phyloP scores from a whole-genome alignment of 2,888 invertebrate species.

The Acanthopleura granulata region DNA sequence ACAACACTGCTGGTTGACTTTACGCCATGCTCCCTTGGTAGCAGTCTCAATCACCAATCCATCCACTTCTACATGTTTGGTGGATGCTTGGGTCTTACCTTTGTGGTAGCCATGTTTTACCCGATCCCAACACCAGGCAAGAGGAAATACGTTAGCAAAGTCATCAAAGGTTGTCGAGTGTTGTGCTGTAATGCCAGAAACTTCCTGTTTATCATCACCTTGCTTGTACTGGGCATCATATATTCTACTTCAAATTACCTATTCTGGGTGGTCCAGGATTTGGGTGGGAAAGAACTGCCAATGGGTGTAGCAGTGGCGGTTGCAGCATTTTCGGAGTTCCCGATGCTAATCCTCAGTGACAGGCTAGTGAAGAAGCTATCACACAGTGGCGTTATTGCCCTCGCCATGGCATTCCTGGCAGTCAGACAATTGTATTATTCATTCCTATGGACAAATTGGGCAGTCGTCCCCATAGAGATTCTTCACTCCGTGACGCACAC shows the following conservation, averaged over 20 bases:
- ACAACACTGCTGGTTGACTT: constrained; percentile 55
- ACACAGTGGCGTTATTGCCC: constrained; percentile 50
- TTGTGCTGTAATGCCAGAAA: constrained; percentile 55
- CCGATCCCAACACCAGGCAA: constrained; percentile 54
- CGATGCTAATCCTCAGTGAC: constrained; percentile 54
- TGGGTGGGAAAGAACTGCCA: constrained; percentile 52
- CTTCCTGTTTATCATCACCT: constrained; percentile 50
- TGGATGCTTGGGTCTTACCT: constrained; percentile 47
- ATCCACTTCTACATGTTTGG: constrained; percentile 64
- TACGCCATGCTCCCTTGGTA: constrained; percentile 57
- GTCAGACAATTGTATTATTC: constrained; percentile 57
- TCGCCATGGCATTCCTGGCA: constrained; percentile 50
- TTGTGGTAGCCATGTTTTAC: constrained; percentile 55
- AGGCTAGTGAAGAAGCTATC: constrained; percentile 52
- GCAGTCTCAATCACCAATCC: constrained; percentile 55
- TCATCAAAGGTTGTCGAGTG: constrained; percentile 48
- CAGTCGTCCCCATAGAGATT: constrained; percentile 54
- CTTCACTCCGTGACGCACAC: constrained; percentile 60
- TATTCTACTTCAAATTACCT: constrained; percentile 58
- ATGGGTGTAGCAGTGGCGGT: constrained; percentile 59
- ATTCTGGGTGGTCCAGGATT: constrained; percentile 62
- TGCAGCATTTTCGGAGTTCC: constrained; percentile 57
- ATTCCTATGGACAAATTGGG: constrained; percentile 59
- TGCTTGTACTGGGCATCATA: constrained; percentile 57
- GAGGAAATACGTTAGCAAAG: constrained; percentile 48